Conservation (phyloP, 2,113 vertebrate species). For the Elephas maximus region DNA sequence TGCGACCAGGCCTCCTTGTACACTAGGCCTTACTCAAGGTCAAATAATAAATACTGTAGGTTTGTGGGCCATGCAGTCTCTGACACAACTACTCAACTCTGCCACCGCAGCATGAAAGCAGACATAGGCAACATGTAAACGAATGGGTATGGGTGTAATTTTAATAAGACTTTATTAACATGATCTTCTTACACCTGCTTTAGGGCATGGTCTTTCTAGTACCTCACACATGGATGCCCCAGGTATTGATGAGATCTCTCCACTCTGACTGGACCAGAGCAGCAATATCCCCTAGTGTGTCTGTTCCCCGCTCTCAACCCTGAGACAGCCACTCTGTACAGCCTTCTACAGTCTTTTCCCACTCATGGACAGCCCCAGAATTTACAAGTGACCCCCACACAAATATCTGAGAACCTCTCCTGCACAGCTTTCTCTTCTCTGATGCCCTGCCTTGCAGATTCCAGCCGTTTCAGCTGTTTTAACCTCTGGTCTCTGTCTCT, state of each 20-base stretch:
- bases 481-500: not conserved
- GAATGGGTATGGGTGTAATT: not conserved
- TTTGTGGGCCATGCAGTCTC: not conserved
- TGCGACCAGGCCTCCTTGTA: not conserved
- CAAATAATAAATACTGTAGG: not conserved
- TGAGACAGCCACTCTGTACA: not conserved
- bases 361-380: slow-evolving; percentile 7
- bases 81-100: not conserved
- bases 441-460: not conserved
- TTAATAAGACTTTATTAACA: not conserved
- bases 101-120: not conserved
- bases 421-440: not conserved
- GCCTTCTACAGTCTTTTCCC: not conserved
- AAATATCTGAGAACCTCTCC: not conserved
- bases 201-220: not conserved
- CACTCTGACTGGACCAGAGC: not conserved
- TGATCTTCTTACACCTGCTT: not conserved
- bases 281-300: not conserved
- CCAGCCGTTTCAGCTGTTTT: not conserved
- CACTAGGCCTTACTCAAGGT: not conserved
- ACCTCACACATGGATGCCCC: not conserved
- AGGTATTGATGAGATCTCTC: not conserved
- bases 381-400: not conserved
- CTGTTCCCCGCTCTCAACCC: not conserved
- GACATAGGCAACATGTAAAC: not conserved